Base-by-base conservation (phyloP, 2,113 vertebrate genomes). In the Toxostoma redivivum region DNA sequence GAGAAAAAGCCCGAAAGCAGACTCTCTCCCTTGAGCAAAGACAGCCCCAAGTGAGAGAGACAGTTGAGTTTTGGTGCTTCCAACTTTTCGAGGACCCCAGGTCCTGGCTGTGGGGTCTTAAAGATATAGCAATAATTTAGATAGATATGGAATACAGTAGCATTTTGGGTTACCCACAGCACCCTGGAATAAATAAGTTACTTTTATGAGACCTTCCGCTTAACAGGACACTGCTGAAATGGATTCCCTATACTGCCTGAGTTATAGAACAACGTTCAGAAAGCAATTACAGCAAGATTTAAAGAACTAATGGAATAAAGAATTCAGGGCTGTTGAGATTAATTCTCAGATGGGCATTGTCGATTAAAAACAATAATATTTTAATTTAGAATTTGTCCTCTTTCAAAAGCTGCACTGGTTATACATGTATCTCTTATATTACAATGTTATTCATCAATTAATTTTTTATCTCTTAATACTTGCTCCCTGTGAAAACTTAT, bases 1-100 rank as follows among this genome's bases (percentile, higher is more conserved):
- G 33, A 31, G 8, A 44, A 17, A 30, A 62, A 10, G 0, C 2
- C 31, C 30, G 15, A 13, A 44, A 37, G 5, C 0, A 1, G 4
- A 20, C 4, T 25, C 7, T 58, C 3, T 60, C 11, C 20, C 24
- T 42, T 35, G 20, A 35, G 45, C 25, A 20, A 20, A 61, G 16
- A 31, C 0, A 1, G 28, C 16, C 6, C 21, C 16, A 35, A 30
- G 3, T 0, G 5, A 51, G 10, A 35, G 12, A 31, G 38, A 20
- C 12, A 24, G 5, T 21, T 44, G 16, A 35, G 13, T 53, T 61
- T 24, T 0, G 0, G 16, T 37, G 27, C 13, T 51, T 44, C 25
- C 47, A 45, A 13, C 11, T 45, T 45, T 53, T 53, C 38, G 45
- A 72, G 67, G 17, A 45, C 17, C 15, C 4, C 0, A 51, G 66